Evolutionary conservation across 2,797 vertebrate species (phyloP).

Genomic region (Lepilemur ruficaudatus): DNA sequence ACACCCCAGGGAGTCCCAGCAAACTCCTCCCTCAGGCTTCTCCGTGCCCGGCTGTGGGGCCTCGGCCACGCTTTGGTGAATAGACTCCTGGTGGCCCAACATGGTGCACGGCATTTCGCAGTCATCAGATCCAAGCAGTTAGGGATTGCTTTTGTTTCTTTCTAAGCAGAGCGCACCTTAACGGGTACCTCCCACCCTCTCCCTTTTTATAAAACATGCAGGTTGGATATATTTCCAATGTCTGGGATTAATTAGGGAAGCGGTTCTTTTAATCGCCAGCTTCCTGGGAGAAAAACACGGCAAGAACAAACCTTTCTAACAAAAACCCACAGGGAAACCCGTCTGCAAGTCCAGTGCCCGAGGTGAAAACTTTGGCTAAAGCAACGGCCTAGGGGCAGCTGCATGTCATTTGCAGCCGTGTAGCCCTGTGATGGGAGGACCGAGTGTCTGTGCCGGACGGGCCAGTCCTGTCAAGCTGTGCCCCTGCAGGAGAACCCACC

Average conservation of each 20-base stretch:
- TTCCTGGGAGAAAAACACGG: background rate
- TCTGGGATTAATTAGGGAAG: background rate
- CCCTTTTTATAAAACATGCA: background rate
- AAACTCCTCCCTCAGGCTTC: background rate
- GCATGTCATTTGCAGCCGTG: background rate
- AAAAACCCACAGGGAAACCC: background rate
- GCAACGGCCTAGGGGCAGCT: background rate
- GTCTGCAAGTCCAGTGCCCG: background rate
- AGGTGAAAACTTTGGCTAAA: background rate
- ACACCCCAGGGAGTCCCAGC: no score
- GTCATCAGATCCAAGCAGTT: background rate
- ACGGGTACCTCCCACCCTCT: background rate
- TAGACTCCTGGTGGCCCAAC: background rate
- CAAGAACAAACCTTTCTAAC: background rate
- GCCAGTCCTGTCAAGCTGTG: no score
- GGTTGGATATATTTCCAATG: background rate
- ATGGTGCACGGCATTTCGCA: background rate
- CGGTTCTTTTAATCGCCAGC: background rate
- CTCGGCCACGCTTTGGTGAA: background rate
- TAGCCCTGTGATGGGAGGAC: background rate
- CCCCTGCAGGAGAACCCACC: fast-evolving
- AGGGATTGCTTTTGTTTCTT: background rate
- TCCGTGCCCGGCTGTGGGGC: background rate
- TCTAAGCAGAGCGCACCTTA: background rate
- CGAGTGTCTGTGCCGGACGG: fast-evolving